Evolutionary conservation across 2,797 vertebrate genomes (phyloP).

Genomic region (Pitangus sulphuratus): DNA sequence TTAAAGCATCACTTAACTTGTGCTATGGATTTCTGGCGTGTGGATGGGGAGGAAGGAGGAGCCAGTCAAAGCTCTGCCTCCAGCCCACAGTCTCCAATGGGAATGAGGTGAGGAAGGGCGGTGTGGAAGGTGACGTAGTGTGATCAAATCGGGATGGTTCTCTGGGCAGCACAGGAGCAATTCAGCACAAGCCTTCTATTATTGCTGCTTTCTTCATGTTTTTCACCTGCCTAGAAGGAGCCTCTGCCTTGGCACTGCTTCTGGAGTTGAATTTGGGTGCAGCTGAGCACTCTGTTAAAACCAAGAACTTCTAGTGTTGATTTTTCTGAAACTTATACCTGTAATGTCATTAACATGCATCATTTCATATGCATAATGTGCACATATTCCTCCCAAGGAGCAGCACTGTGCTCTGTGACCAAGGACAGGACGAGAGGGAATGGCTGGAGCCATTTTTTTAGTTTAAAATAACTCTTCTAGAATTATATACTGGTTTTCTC

Average conservation of each 20-base stretch:
- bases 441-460: background rate
- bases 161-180: background rate
- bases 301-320: background rate
- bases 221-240: background rate
- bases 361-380: background rate
- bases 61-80: background rate
- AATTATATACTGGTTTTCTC: background rate
- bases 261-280: background rate
- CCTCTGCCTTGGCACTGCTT: background rate
- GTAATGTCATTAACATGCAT: background rate
- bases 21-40: fast-evolving
- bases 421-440: background rate
- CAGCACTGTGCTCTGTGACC: background rate
- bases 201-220: background rate
- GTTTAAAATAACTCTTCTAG: background rate
- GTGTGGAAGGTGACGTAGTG: background rate
- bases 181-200: background rate
- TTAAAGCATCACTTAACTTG: background rate
- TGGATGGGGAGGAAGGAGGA: background rate
- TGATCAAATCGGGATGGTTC: background rate
- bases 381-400: background rate
- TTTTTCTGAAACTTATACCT: background rate
- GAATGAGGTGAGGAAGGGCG: background rate
- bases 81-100: background rate
- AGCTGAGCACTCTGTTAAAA: background rate